Percentiles rank a stretch among this genome's conserved stretches.
These are phyloP conservation scores for Ceratina japonica DNA, from an alignment of 1,140 invertebrate genomes.

Conservation along the genomic window DNA sequence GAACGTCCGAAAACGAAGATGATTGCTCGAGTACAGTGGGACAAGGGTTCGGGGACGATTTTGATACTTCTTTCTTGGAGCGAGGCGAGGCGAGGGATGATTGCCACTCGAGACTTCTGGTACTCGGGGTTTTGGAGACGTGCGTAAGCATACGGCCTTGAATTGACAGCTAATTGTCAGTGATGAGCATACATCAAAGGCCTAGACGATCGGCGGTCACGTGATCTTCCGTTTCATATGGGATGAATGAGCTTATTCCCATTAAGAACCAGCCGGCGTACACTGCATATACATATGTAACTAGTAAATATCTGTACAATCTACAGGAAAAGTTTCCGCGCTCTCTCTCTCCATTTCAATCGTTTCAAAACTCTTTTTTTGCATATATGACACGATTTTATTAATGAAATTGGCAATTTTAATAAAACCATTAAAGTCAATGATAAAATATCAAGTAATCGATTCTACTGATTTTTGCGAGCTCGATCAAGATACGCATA, in stretches of 20 bases:
- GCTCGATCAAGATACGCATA: not conserved
- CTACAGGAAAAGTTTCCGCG: too few relatives aligned
- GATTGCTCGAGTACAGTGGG: too few relatives aligned
- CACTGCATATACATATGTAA: not conserved
- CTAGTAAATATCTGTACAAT: too few relatives aligned
- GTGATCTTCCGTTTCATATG: conserved; percentile 63
- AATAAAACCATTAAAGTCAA: too few relatives aligned
- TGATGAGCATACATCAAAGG: conserved; percentile 63
- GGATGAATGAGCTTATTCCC: conserved; percentile 67
- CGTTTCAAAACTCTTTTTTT: too few relatives aligned
- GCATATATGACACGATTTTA: too few relatives aligned
- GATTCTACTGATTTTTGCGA: too few relatives aligned
- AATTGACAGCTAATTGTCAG: conserved; percentile 63
- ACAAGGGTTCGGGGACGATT: not conserved
- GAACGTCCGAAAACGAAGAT: too few relatives aligned
- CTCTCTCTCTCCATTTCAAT: too few relatives aligned
- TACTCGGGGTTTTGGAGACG: conserved; percentile 46
- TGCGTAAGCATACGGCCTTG: conserved; percentile 52
- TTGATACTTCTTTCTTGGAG: not conserved
- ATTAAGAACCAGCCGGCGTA: conserved; percentile 59
- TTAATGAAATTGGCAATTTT: too few relatives aligned
- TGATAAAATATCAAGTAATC: too few relatives aligned
- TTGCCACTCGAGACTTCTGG: conserved; percentile 23
- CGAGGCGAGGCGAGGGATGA: conserved; percentile 7
- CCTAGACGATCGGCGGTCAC: conserved; percentile 58